Evolutionary conservation across 1,140 invertebrate species (phyloP).

Genomic region (Trichomalopsis sarcophagae): DNA sequence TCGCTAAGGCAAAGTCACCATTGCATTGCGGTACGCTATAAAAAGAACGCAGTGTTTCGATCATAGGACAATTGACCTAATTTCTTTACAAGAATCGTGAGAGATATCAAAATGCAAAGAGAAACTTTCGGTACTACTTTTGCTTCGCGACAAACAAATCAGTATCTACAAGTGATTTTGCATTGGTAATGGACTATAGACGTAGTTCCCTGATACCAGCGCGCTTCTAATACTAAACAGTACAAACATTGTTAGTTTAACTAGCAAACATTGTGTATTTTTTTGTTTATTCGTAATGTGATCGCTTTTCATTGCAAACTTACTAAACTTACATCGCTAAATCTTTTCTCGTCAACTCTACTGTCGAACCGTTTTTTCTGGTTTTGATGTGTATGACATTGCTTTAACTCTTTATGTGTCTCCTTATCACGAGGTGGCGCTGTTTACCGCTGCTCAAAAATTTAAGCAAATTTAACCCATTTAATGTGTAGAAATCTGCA

Average conservation of each 20-base stretch:
- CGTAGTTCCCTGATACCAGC: conserved; percentile 72
- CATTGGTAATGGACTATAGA: conserved; percentile 48
- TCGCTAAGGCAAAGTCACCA: conserved; percentile 34
- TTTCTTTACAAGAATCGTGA: conserved; percentile 29
- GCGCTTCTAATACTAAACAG: conserved; percentile 65
- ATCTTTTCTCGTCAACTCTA: conserved; percentile 54
- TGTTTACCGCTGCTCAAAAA: conserved; percentile 53
- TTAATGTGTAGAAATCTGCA: conserved; percentile 64
- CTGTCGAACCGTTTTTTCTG: conserved; percentile 52
- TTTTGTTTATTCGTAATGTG: conserved; percentile 59
- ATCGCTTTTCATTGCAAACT: conserved; percentile 64
- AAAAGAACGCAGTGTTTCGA: conserved; percentile 36
- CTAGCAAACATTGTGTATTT: conserved; percentile 67
- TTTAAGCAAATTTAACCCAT: conserved; percentile 61
- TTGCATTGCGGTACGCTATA: conserved; percentile 36
- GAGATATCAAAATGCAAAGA: conserved; percentile 38
- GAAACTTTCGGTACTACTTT: conserved; percentile 21
- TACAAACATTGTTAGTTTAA: conserved; percentile 71
- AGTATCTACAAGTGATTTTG: conserved; percentile 49
- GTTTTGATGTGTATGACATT: conserved; percentile 44
- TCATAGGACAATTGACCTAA: conserved; percentile 32
- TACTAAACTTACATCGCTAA: conserved; percentile 69
- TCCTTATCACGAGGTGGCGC: conserved; percentile 45
- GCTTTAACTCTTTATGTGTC: conserved; percentile 47
- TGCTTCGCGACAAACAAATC: conserved; percentile 37